Evolutionary conservation across 2,113 vertebrate genomes (phyloP).

Genomic region (Anseranas semipalmata): DNA sequence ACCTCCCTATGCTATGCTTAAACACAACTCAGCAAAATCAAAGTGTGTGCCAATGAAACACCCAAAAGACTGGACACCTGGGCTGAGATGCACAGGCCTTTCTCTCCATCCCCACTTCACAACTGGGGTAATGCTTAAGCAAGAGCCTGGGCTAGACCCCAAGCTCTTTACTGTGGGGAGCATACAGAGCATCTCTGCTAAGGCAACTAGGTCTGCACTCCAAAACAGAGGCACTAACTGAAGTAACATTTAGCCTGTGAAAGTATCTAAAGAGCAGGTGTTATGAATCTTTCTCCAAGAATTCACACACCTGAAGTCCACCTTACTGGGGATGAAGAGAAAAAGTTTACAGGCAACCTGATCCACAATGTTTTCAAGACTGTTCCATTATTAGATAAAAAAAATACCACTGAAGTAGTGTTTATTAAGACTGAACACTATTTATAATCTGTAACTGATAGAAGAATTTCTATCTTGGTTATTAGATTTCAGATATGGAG

Average conservation of each 20-base stretch:
- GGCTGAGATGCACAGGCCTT: not conserved
- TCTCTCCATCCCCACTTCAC: not conserved
- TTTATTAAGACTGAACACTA: not conserved
- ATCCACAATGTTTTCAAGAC: not conserved
- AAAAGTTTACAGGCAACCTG: not conserved
- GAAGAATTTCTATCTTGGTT: not conserved
- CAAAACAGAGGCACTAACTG: not conserved
- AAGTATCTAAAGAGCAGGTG: not conserved
- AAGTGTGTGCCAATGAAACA: not conserved
- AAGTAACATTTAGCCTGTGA: not conserved
- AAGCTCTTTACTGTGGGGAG: not conserved
- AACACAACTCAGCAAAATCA: not conserved
- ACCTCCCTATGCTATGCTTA: not conserved
- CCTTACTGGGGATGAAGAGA: not conserved
- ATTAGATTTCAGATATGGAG: not conserved
- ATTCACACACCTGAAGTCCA: not conserved
- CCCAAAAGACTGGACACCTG: not conserved
- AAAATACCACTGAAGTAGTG: not conserved
- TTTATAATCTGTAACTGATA: not conserved
- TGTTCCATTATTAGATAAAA: not conserved
- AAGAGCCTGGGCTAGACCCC: not conserved
- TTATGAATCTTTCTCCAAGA: not conserved
- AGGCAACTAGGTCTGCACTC: not conserved
- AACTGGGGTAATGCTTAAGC: not conserved
- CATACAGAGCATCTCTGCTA: not conserved